Evolutionary conservation across 1,140 invertebrate genomes (phyloP).

Genomic region (Thereuonema tuberculata): DNA sequence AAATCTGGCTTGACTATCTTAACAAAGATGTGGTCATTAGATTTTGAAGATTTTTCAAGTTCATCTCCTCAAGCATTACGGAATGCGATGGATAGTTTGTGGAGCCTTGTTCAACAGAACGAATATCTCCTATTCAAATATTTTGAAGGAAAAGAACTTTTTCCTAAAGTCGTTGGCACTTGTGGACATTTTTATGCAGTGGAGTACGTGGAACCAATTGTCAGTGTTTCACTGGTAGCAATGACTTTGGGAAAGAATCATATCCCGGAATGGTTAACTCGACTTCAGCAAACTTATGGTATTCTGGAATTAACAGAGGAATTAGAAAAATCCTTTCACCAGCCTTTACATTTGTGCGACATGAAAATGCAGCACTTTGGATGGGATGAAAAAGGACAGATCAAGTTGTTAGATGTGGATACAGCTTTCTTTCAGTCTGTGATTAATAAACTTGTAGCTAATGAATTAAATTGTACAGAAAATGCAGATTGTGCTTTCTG

Average conservation of each 20-base stretch:
- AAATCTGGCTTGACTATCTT: constrained; percentile 14
- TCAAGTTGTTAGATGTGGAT: constrained; percentile 26
- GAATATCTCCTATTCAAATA: constrained; percentile 26
- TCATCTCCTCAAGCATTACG: constrained; percentile 2
- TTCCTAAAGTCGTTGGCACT: constrained; percentile 26
- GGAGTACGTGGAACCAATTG: constrained; percentile 22
- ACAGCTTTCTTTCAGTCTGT: constrained; percentile 10
- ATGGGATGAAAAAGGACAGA: constrained; percentile 16
- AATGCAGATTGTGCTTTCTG: constrained; percentile 3
- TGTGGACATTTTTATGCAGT: constrained; percentile 29
- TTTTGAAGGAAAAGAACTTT: constrained; percentile 18
- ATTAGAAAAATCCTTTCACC: constrained; percentile 21
- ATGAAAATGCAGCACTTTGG: constrained; percentile 31
- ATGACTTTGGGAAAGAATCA: background rate
- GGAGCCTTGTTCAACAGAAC: constrained; percentile 25
- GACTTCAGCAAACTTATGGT: constrained; percentile 19
- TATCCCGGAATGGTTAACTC: constrained; percentile 1
- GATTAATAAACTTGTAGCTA: background rate
- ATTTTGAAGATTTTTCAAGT: constrained; percentile 14
- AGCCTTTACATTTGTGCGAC: constrained; percentile 28
- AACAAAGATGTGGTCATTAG: constrained; percentile 19
- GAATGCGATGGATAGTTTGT: constrained; percentile 22
- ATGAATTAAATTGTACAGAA: background rate
- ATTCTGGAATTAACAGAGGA: constrained; percentile 21
- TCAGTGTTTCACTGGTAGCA: constrained; percentile 14